phyloP scores from a whole-genome alignment of 2,113 vertebrate genomes.

The Kobus ellipsiprymnus region DNA sequence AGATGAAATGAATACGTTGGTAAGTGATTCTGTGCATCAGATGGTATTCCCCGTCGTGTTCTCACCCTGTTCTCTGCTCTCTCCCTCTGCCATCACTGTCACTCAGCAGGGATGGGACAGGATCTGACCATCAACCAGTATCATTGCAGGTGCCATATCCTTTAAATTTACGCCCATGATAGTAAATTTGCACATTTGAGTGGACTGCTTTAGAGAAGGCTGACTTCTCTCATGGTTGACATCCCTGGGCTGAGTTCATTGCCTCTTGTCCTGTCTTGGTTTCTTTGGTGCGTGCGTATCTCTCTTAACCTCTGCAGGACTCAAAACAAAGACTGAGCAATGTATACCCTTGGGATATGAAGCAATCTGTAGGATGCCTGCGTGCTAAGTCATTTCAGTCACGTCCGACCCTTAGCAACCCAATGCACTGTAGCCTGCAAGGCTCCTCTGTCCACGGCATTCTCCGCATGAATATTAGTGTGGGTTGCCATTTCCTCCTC shows the following conservation, averaged over 20 bases:
- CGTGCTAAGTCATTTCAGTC: neutral
- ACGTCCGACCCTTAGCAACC: neutral
- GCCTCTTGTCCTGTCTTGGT: neutral
- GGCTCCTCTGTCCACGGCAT: neutral
- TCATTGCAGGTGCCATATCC: neutral
- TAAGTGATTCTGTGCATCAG: neutral
- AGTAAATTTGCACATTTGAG: neutral
- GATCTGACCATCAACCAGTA: neutral
- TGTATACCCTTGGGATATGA: neutral
- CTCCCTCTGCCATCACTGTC: too few species aligned
- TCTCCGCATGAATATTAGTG: neutral
- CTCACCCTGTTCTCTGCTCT: accelerated
- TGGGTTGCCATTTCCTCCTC: neutral
- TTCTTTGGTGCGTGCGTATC: neutral
- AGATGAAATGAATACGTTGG: neutral
- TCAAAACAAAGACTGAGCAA: too few species aligned
- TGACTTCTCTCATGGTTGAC: neutral
- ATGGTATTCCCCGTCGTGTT: neutral
- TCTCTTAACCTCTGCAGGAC: too few species aligned
- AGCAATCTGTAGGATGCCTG: neutral
- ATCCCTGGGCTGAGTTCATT: neutral
- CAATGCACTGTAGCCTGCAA: neutral
- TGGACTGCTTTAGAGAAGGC: neutral
- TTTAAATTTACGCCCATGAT: neutral
- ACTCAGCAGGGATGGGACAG: neutral